Base-by-base conservation (phyloP, 2,797 vertebrate species). In the Orientallactaga sibirica region DNA sequence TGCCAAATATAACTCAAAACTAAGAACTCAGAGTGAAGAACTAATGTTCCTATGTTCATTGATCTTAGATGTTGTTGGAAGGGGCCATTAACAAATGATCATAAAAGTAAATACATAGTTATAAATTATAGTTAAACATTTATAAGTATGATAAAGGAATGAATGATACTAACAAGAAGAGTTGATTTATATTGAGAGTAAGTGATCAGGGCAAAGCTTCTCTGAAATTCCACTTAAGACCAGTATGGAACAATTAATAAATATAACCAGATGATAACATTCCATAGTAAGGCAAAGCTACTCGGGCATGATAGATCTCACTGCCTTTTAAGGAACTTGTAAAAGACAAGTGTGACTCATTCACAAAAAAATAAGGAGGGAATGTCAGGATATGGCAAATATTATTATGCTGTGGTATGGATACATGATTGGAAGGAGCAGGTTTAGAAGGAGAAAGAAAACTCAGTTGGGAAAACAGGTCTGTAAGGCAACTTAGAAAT, bases 121-220 rank as follows among this genome's bases (percentile, higher is more conserved):
- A 37, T 25, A 64, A 43, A 43, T 66, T 71, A 58, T 62, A 78
- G 82, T 91, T 61, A 86, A 12, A 76, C 71, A 76, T 87, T 87
- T 77, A 61, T n/a, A 43, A 64, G 7, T 27, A 68, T 87, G 19
- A 71, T n/a, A 90, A 87, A 82, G 19, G 19, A 6, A 75, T 76
- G 58, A 80, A 4, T 29, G 19, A 33, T 80, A 19, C 76, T 58
- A 48, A 79, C 4, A 61, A 75, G 48, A 89, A 43, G 11, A 79
- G 24, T 2, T 95, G 20, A 75, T 66, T 92, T 75, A 74, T 12
- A 88, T 43, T 41, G 33, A 74, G 27, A 88, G 24, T 4, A 90
- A 91, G 0, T 68, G 58, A 61, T 73, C 43, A 89, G 52, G 14
- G 10, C 12, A 88, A 84, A 83, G 4, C 1, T 62, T 76, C 25